Evolutionary conservation across 2,888 invertebrate genomes (phyloP).

Genomic region (Synergus gifuensis): DNA sequence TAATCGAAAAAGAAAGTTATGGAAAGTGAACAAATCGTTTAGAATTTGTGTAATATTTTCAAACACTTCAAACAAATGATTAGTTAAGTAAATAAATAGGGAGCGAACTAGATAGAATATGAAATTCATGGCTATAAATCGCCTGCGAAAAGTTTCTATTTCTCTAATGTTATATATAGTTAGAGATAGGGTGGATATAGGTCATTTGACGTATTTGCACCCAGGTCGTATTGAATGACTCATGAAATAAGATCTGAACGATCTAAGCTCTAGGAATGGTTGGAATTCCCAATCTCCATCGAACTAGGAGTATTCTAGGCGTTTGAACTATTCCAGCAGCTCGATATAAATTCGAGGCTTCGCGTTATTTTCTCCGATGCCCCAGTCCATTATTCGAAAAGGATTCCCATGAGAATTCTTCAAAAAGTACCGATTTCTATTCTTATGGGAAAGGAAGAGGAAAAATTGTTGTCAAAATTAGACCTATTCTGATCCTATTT

Average conservation of each 20-base stretch:
- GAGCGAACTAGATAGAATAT: no score
- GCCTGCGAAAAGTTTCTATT: no score
- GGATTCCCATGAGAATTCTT: conserved; percentile 15
- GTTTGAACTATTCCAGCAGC: conserved; percentile 17
- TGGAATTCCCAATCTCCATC: conserved; percentile 38
- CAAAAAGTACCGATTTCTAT: background rate
- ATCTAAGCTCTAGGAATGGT: conserved; percentile 29
- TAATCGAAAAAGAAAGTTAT: conserved; percentile 21
- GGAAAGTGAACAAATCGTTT: background rate
- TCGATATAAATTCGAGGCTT: conserved; percentile 24
- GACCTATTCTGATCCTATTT: background rate
- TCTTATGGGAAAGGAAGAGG: background rate
- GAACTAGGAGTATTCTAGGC: conserved; percentile 24
- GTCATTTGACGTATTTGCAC: conserved; percentile 1
- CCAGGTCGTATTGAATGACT: conserved; percentile 2
- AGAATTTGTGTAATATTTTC: conserved; percentile 1
- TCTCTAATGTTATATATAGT: background rate
- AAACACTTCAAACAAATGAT: background rate
- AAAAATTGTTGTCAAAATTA: background rate
- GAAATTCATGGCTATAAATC: no score
- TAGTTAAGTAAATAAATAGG: background rate
- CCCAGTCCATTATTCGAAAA: conserved; percentile 5
- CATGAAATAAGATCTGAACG: conserved; percentile 32
- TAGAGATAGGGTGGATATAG: background rate
- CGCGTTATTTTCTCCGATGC: conserved; percentile 6